Conservation (phyloP, 2,797 vertebrate species). For the Coendou prehensilis region DNA sequence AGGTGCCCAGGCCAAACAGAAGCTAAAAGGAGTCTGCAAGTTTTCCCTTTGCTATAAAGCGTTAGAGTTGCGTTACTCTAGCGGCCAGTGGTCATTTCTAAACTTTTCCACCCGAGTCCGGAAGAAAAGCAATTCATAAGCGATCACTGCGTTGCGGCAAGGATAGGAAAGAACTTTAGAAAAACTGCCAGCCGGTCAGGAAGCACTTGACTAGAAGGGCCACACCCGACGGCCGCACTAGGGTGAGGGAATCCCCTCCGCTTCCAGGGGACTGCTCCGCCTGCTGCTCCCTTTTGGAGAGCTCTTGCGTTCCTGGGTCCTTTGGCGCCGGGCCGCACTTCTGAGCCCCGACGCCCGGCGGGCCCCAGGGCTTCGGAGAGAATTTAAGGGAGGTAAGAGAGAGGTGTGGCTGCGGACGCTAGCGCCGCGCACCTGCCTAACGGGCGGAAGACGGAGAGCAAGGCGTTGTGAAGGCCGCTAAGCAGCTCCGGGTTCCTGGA, state of each 20-base stretch:
- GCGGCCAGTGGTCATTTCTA: background rate
- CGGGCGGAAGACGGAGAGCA: conserved; percentile 86
- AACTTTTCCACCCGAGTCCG: conserved; percentile 38
- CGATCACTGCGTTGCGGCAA: background rate
- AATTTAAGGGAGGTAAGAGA: background rate
- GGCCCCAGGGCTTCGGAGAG: fast-evolving
- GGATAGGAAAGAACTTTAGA: background rate
- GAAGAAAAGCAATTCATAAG: background rate
- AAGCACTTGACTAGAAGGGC: background rate
- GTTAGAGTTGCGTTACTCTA: background rate
- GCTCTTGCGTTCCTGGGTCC: background rate
- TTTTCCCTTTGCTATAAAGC: conserved; percentile 38
- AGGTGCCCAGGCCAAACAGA: background rate
- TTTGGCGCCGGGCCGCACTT: background rate
- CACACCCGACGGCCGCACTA: background rate
- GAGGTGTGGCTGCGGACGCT: conserved; percentile 81
- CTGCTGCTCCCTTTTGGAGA: background rate
- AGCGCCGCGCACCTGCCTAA: conserved; percentile 85
- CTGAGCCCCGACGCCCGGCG: background rate
- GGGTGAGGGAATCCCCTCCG: background rate
- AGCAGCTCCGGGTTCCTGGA: background rate
- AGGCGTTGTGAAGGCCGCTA: fast-evolving
- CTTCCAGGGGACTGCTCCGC: background rate
- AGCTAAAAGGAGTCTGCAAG: background rate
- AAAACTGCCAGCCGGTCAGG: background rate